Conservation (phyloP, 2,113 vertebrate species). For the Lepidothrix coronata region DNA sequence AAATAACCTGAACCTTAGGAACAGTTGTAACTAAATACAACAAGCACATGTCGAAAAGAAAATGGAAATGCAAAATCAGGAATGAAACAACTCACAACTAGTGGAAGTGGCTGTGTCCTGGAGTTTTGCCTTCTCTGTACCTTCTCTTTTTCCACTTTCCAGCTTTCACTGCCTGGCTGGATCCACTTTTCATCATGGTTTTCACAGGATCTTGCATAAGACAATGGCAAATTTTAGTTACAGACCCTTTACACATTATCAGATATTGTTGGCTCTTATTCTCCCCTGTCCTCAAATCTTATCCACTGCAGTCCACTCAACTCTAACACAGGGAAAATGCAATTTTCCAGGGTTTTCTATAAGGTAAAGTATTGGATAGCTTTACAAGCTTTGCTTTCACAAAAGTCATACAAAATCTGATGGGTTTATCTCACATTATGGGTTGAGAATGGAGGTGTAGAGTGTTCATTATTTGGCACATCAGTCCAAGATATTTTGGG, state of each 20-base stretch:
- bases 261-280: neutral
- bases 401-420: neutral
- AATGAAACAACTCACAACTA: neutral
- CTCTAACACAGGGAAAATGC: rapidly evolving
- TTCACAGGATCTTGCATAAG: neutral
- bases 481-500: neutral
- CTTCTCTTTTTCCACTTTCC: neutral
- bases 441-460: neutral
- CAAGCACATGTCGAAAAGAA: neutral
- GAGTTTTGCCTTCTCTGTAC: neutral
- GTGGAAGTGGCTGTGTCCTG: neutral
- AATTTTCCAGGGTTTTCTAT: neutral
- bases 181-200: neutral
- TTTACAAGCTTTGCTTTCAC: neutral
- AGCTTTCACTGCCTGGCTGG: neutral
- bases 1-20: neutral
- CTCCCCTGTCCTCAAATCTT: neutral
- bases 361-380: neutral
- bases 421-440: neutral
- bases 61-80: neutral
- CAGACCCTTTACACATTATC: rapidly evolving
- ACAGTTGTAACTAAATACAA: neutral
- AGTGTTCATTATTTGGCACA: neutral
- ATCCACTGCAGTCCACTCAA: neutral
- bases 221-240: neutral